Conservation (phyloP, 2,113 vertebrate species). For the Girardinichthys multiradiatus region DNA sequence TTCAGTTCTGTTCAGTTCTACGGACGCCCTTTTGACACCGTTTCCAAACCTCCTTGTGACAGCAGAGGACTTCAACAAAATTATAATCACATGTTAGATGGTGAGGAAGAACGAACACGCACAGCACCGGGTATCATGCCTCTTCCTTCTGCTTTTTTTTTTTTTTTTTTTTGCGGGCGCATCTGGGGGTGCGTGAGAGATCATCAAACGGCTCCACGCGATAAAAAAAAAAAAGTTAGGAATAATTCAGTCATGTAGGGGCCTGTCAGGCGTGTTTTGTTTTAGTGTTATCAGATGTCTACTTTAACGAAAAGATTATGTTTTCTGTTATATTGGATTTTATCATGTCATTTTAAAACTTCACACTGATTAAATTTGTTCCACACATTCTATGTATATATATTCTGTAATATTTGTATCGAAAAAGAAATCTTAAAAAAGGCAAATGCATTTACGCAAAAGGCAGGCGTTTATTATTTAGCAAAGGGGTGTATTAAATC, state of each 20-base stretch:
- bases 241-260: constrained; percentile 1
- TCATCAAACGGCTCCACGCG: constrained; percentile 2
- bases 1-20: background rate
- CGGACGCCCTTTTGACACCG: constrained; percentile 8
- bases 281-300: background rate
- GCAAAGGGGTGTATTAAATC: too few species aligned
- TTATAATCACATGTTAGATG: constrained; percentile 38
- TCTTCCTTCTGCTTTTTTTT: constrained; percentile 54
- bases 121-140: constrained; percentile 6
- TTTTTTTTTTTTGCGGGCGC: constrained; percentile 33
- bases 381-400: background rate
- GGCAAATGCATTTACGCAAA: too few species aligned
- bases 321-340: background rate
- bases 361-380: background rate
- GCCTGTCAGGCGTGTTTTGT: constrained; percentile 1
- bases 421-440: background rate
- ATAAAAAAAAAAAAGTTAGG: background rate
- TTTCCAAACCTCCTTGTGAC: constrained; percentile 53
- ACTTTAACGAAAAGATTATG: background rate
- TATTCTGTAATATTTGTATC: background rate
- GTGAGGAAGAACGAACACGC: background rate
- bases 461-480: too few species aligned
- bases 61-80: background rate
- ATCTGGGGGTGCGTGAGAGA: background rate
- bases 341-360: background rate